Base-by-base conservation (phyloP, 1,140 invertebrate species). In the Diabrotica virgifera region DNA sequence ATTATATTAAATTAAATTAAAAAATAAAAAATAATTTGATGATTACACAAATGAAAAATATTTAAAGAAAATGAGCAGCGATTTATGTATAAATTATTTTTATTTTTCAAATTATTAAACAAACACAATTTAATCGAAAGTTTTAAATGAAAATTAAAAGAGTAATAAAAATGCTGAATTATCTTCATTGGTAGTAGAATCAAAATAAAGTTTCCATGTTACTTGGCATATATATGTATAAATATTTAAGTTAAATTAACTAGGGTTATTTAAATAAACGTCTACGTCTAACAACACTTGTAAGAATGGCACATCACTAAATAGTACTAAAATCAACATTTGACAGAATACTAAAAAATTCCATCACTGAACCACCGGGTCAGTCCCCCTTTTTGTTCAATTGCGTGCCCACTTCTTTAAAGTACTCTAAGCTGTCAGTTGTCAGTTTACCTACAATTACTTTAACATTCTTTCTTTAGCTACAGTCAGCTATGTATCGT, bases 251-350 rank as follows among this genome's bases (percentile, higher is more conserved):
- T 72, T 75, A 75, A 75, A 75, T 75, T 75, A 74, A 72, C 70
- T 74, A 70, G 65, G 62, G 61, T 72, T 66, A 66, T 72, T 74
- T 69, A 74, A 76, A 76, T 76, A 75, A 77, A 75, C 67, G 72
- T 70, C 74, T 77, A 77, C 68, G 70, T 64, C 74, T 76, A 75
- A 70, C 66, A 73, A 73, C 73, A 73, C 71, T 74, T 61, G 68
- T 70, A 72, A 70, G 70, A 73, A 77, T 77, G 76, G 76, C 76
- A 77, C 76, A 74, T 72, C 66, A 65, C 64, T 70, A 68, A 62
- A 62, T 68, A 71, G 66, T 64, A 62, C 64, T 70, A 73, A 72
- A 60, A 65, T 53, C 66, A 68, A 68, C 74, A 76, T 70, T 71
- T 70, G 70, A 75, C 74, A 76, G 74, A 77, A 73, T 72, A 67